These are phyloP conservation scores for Eira barbara DNA, from an alignment of 2,113 vertebrate species.

Conservation along the genomic window DNA sequence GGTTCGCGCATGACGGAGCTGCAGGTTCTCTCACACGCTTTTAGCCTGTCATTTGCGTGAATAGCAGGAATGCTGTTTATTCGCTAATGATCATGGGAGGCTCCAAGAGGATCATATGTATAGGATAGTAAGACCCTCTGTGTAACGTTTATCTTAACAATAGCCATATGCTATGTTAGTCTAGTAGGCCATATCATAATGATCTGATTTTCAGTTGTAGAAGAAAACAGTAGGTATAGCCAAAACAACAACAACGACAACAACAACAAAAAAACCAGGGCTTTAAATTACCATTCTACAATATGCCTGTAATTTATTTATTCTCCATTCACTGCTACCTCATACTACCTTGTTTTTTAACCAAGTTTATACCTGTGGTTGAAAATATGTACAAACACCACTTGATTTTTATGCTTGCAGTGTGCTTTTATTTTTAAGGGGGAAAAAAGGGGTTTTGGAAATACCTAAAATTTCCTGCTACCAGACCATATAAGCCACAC, in stretches of 20 bases:
- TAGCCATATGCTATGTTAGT: neutral
- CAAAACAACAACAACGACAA: neutral
- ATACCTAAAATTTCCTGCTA: neutral
- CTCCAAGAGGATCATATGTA: neutral
- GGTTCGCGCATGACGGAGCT: neutral
- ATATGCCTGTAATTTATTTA: neutral
- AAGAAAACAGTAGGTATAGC: neutral
- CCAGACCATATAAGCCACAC: neutral
- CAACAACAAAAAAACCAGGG: neutral
- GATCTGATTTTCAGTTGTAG: neutral
- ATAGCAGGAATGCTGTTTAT: neutral
- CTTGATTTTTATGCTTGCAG: neutral
- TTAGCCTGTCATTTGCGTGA: neutral
- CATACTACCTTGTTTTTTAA: slow-evolving; percentile 26
- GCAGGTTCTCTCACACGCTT: neutral
- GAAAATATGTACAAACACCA: neutral
- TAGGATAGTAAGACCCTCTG: neutral
- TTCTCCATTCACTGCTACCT: neutral
- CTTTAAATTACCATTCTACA: neutral
- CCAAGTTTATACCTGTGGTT: neutral
- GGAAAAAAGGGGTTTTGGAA: neutral
- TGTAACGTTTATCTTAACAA: neutral
- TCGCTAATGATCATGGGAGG: neutral
- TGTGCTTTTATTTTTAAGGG: slow-evolving; percentile 12
- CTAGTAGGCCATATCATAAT: neutral